Conservation (phyloP, 2,888 invertebrate species). For the Diloba caeruleocephala region DNA sequence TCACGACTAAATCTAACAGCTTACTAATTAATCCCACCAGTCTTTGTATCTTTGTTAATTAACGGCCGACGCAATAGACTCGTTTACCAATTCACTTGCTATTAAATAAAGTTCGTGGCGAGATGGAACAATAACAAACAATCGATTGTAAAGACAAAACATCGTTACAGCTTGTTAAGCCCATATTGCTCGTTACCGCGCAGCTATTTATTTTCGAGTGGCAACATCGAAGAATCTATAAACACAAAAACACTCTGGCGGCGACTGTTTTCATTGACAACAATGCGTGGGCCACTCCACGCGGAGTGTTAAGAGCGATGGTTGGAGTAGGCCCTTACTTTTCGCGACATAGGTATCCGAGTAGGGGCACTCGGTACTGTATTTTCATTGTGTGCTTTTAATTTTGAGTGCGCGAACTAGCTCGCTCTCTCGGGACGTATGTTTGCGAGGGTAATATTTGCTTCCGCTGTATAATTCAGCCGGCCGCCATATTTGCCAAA, state of each 20-base stretch:
- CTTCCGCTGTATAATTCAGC: constrained; percentile 90
- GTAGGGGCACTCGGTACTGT: constrained; percentile 83
- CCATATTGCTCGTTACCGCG: constrained; percentile 84
- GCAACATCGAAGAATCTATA: constrained; percentile 87
- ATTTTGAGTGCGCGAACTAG: constrained; percentile 91
- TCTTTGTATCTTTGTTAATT: constrained; percentile 28
- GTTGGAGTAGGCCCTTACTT: constrained; percentile 84
- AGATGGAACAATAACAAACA: constrained; percentile 74
- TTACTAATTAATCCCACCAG: background rate
- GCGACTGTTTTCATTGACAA: constrained; percentile 87
- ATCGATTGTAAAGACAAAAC: constrained; percentile 81
- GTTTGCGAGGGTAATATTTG: constrained; percentile 90
- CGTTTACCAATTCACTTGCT: constrained; percentile 53
- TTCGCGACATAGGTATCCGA: constrained; percentile 87
- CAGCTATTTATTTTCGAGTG: constrained; percentile 87
- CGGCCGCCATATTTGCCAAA: constrained; percentile 90
- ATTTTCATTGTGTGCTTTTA: constrained; percentile 91
- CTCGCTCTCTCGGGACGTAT: constrained; percentile 88
- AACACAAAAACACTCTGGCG: constrained; percentile 88
- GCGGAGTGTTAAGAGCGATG: constrained; percentile 83
- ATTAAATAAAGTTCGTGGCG: constrained; percentile 61
- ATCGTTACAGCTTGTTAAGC: constrained; percentile 84
- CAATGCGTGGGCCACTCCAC: constrained; percentile 78
- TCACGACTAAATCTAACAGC: background rate
- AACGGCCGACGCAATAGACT: constrained; percentile 48